Base-by-base conservation (phyloP, 1,140 invertebrate genomes). In the Scaptomyza pallida region DNA sequence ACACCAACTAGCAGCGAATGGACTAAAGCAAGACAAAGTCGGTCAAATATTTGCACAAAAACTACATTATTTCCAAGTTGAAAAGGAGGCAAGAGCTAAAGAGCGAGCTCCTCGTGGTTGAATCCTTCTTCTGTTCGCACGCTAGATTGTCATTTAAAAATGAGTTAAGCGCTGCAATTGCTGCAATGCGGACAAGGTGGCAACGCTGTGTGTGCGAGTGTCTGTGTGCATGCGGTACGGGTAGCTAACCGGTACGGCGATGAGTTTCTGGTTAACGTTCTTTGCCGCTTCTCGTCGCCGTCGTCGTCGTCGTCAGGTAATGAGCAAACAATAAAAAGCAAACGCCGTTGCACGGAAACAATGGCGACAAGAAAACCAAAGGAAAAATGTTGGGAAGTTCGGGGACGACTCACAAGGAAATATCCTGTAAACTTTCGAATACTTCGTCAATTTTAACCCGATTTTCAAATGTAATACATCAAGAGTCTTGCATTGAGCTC, bases 111-210 rank as follows among this genome's bases (percentile, higher is more conserved):
- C 12, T 15, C 23, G 30, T 21, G 13, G n/a, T n/a, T 26, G 5
- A 26, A 26, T 4, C 5, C 5, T 26, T 26, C 23, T 4, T 6
- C 23, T 26, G 23, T 90, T 54, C 56, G 88, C 88, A 90, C 82
- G 88, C 79, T 78, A 90, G 76, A 80, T 89, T 90, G 88, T 90
- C 88, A 85, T 90, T 90, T 90, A 89, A 83, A 88, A 88, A 83
- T 89, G 70, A 90, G 76, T 90, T 90, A 90, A 89, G 78, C 63
- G 52, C 62, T 44, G 75, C 78, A 72, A 89, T 69, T 82, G 82
- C 83, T 86, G 81, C 81, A 86, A 75, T 86, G 81, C 81, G 70
- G 73, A 78, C 72, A 71, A 78, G 40, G 43, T 71, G 12, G 54
- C 69, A 23, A 50, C 57, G 51, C 50, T 12, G 10, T 37, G 3